Evolutionary conservation across 2,113 vertebrate species (phyloP), one percentile per base, ranked within the genome.

Genomic region (Gallinago media): DNA sequence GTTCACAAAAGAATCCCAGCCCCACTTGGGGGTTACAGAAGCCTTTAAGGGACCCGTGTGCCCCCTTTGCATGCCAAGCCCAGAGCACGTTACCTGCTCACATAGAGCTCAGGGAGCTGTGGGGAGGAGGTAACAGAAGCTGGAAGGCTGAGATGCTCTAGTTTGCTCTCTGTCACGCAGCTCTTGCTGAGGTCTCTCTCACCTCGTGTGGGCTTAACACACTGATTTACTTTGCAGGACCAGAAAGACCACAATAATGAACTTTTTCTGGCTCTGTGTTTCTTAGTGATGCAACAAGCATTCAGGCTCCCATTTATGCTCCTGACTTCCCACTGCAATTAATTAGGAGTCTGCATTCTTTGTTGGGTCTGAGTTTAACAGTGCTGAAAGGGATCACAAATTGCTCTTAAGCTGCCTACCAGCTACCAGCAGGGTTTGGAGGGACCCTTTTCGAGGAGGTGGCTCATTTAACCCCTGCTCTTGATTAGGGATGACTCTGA

Each of bases 301-400:
- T 67, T 87, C 80, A 49, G 3, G 4, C 71, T 90, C 66, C 82
- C 52, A 9, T 89, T 79, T 82, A 87, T 15, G 77, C 74, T 93
- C 44, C 88, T 4, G 49, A 88, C 81, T 95, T 92, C 54, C 75
- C 85, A 49, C 82, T 83, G 95, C 94, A 90, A 11, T 92, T 90
- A 89, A 92, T 94, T 88, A 92, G 82, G 66, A 89, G 92, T 55
- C 87, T 58, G 65, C 68, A 29, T 84, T 89, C 87, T 81, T 94
- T 84, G 85, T 66, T 72, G 54, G 88, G 29, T 72, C 85, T 96
- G 91, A 92, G 81, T 54, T 84, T 92, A 79, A 63, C 63, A 56
- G 68, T 68, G 88, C 77, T 94, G 88, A 86, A 71, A 85, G 75
- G 59, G 54, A 62, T 92, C 66, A 72, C 78, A 80, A 46, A 81